These are phyloP conservation scores for Phrynocephalus vlangalii DNA, from an alignment of 2,797 vertebrate genomes.

Conservation along the genomic window DNA sequence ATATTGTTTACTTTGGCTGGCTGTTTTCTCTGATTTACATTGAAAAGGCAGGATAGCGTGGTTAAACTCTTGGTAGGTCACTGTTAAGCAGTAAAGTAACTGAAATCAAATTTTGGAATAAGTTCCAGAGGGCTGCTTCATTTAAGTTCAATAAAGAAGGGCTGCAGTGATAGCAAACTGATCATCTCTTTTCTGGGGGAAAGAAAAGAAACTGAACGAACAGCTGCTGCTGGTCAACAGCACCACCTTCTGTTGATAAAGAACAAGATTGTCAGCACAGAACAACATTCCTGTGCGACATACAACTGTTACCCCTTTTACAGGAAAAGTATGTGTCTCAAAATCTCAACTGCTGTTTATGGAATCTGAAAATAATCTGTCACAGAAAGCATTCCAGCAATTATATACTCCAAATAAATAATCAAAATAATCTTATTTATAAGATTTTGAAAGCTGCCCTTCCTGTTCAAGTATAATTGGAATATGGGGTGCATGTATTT, in stretches of 20 bases:
- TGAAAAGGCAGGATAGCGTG: slow-evolving; percentile 41
- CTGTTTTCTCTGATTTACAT: slow-evolving; percentile 65
- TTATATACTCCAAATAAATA: slow-evolving; percentile 25
- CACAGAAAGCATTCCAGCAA: slow-evolving; percentile 16
- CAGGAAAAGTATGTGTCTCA: slow-evolving; percentile 13
- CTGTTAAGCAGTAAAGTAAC: slow-evolving; percentile 66
- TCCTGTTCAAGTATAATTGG: accelerated
- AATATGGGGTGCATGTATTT: slow-evolving; percentile 1
- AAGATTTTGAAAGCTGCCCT: background rate
- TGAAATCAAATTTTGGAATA: slow-evolving; percentile 67
- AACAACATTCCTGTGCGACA: accelerated
- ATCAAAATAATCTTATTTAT: background rate
- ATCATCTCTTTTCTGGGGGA: slow-evolving; percentile 45
- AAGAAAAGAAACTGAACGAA: background rate
- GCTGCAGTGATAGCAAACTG: slow-evolving; percentile 54
- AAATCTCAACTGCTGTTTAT: background rate
- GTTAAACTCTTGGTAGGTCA: slow-evolving; percentile 57
- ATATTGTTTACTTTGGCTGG: slow-evolving; percentile 44
- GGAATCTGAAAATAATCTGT: slow-evolving; percentile 37
- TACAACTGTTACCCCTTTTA: background rate
- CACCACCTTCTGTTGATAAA: slow-evolving; percentile 73
- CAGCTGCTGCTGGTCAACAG: slow-evolving; percentile 72
- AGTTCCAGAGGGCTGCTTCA: slow-evolving; percentile 67
- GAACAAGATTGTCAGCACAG: background rate
- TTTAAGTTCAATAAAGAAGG: slow-evolving; percentile 61